These are phyloP conservation scores for Piscicola geometra DNA, from an alignment of 2,888 invertebrate species.

Conservation along the genomic window DNA sequence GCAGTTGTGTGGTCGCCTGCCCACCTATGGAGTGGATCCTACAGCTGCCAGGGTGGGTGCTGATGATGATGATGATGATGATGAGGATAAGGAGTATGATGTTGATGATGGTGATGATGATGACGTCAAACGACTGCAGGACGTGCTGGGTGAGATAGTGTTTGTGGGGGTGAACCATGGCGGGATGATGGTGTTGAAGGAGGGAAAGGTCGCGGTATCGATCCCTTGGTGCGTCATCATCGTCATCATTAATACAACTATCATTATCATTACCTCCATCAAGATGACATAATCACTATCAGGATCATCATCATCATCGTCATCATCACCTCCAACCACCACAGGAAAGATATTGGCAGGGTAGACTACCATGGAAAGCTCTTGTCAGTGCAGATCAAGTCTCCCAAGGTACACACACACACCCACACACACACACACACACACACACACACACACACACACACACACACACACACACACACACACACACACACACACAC, in stretches of 20 bases:
- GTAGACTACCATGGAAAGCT: constrained; percentile 95
- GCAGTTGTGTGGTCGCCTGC: not conserved
- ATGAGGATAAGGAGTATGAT: not conserved
- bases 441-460: constrained; percentile 31
- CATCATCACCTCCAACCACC: constrained; percentile 34
- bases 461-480: constrained; percentile 22
- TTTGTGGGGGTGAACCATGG: constrained; percentile 11
- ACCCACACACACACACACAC: constrained; percentile 31
- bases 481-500: no score
- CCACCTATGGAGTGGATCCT: constrained; percentile 1
- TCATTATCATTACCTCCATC: constrained; percentile 2
- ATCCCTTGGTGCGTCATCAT: not conserved
- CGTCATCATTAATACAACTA: not conserved
- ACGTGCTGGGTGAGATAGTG: constrained; percentile 3
- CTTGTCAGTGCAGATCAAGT: constrained; percentile 88
- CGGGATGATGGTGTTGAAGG: constrained; percentile 3
- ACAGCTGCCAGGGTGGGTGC: not conserved
- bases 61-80: not conserved
- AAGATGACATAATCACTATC: not conserved
- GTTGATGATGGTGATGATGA: not conserved
- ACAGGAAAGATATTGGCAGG: constrained; percentile 77
- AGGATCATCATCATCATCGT: not conserved
- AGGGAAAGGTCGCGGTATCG: not conserved
- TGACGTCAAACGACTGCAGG: not conserved
- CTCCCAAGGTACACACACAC: constrained; percentile 69